These are phyloP conservation scores for Myanophis thanlyinensis DNA, from an alignment of 2,113 vertebrate species.

Conservation along the genomic window DNA sequence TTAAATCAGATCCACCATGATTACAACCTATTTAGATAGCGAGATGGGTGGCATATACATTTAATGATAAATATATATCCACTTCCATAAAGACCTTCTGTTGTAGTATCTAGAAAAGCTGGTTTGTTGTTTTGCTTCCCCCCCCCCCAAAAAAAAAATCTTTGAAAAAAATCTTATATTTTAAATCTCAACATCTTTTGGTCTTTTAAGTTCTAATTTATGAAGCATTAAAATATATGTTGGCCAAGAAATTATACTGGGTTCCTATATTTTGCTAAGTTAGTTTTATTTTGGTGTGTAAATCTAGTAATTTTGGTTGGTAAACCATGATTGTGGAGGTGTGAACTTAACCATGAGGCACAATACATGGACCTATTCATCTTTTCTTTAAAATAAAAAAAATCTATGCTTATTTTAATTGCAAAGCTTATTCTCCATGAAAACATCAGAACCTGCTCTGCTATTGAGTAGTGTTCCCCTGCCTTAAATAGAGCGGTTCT, in stretches of 20 bases:
- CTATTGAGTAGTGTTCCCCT: background rate
- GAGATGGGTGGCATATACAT: background rate
- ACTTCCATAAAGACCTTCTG: background rate
- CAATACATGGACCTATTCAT: background rate
- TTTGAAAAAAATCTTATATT: background rate
- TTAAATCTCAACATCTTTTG: background rate
- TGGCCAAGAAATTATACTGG: background rate
- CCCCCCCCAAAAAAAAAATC: no score
- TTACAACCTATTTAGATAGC: background rate
- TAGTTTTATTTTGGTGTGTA: background rate
- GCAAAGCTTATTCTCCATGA: background rate
- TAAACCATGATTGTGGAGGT: background rate
- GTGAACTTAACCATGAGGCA: background rate
- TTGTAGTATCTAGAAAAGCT: background rate
- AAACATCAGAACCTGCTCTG: background rate
- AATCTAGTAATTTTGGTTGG: background rate
- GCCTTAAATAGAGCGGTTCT: background rate
- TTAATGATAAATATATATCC: background rate
- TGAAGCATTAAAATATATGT: background rate
- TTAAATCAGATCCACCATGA: no score
- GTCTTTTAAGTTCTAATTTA: background rate
- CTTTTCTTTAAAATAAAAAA: background rate
- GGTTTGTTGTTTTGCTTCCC: background rate
- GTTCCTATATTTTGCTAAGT: background rate
- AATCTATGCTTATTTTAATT: background rate